Evolutionary conservation across 2,888 invertebrate species (phyloP), one percentile per base, ranked within the genome.

Genomic region (Microdon myrmicae): DNA sequence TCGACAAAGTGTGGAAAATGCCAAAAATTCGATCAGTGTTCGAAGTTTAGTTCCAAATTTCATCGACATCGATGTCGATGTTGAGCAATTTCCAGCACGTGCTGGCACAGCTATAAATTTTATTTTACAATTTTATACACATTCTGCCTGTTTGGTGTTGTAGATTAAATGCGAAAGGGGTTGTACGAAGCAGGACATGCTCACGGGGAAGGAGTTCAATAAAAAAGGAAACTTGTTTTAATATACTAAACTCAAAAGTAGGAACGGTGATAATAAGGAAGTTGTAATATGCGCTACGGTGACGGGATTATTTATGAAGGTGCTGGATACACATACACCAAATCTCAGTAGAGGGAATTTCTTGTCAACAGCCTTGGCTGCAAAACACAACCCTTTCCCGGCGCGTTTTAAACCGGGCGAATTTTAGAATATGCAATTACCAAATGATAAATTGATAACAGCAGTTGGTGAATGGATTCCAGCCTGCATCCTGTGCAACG

Each of bases 51-150:
- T 61, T 41, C 45, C 59, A 64, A 53, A 60, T 67, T 66, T 69
- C 61, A 68, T 67, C 69, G 68, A 68, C 70, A 68, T 71, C 69
- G 70, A 68, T 70, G 68, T 68, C 49, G 54, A 67, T 68, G 67
- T 70, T 69, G 59, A 71, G 72, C 73, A 70, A 74, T 74, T 75
- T 75, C 71, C 70, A 74, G 72, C 78, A 78, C 76, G 75, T 78
- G 76, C 72, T 73, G 75, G 71, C 73, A 66, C 67, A 64, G 70
- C 66, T 64, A 76, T 77, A 75, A 76, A 76, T 77, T 74, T 72
- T 68, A 69, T 74, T 74, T 73, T 71, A 70, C 71, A 73, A 66
- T 66, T 66, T 59, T 67, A 64, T 44, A 58, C 64, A 64, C 56
- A n/a, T 38, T 23, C 45, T 32, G 22, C 45, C 10, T 8, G 10